Percentiles rank a stretch among this genome's conserved stretches.
Conservation (phyloP, 2,888 invertebrate genomes). For the Fragum fragum region DNA sequence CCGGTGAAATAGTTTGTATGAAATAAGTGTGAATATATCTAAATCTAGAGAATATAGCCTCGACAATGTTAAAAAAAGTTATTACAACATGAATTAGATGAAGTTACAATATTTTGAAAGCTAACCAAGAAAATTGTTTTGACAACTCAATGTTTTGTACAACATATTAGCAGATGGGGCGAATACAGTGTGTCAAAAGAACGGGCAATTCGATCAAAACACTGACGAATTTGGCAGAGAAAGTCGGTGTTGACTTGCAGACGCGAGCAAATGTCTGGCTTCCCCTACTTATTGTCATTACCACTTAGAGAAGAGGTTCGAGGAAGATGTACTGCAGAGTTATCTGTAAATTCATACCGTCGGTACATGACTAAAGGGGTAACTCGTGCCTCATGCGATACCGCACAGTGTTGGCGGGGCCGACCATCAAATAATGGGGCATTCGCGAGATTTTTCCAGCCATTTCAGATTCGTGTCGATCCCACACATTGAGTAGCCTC, state of each 20-base stretch:
- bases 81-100: too few relatives aligned
- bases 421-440: too few relatives aligned
- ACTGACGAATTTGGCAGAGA: not conserved
- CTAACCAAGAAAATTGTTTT: not conserved
- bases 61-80: too few relatives aligned
- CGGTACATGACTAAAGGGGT: not conserved
- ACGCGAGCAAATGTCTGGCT: constrained; percentile 1
- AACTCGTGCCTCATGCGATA: too few relatives aligned
- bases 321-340: not conserved
- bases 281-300: not conserved
- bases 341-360: not conserved
- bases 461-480: too few relatives aligned
- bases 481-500: too few relatives aligned
- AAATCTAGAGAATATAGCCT: too few relatives aligned
- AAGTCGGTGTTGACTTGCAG: not conserved
- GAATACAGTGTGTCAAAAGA: not conserved
- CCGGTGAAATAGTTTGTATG: too few relatives aligned
- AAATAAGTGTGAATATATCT: too few relatives aligned
- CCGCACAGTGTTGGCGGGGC: too few relatives aligned
- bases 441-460: too few relatives aligned
- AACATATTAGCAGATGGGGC: not conserved
- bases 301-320: not conserved
- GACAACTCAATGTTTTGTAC: not conserved
- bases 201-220: not conserved
- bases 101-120: too few relatives aligned